Conservation (phyloP, 2,113 vertebrate genomes). For the Engraulis encrasicolus region DNA sequence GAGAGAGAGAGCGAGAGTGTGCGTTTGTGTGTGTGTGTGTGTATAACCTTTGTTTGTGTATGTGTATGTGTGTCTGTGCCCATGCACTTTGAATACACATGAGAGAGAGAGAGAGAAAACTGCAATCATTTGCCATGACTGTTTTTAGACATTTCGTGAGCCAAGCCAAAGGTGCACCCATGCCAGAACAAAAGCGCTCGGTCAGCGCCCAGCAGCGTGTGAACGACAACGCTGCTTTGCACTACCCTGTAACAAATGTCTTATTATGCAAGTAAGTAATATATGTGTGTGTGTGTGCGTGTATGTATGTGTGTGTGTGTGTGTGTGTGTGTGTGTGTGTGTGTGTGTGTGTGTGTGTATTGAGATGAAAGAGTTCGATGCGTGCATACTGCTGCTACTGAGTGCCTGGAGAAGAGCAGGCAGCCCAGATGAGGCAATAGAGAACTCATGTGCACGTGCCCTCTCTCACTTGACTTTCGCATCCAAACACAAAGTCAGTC, state of each 20-base stretch:
- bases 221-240: not conserved
- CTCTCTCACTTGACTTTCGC: not conserved
- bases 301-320: too few species aligned
- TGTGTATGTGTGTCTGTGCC: too few species aligned
- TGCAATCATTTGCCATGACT: not conserved
- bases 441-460: conserved; percentile 2
- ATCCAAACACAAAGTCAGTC: not conserved
- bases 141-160: not conserved
- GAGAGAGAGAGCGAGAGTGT: too few species aligned
- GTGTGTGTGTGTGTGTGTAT: too few species aligned
- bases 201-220: not conserved
- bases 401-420: not conserved
- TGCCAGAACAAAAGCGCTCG: not conserved
- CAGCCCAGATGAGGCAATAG: not conserved
- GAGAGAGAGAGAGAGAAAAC: not conserved
- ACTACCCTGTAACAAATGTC: not conserved
- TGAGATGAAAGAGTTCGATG: not conserved
- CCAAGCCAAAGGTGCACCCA: not conserved
- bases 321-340: too few species aligned
- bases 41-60: not conserved
- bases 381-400: too few species aligned
- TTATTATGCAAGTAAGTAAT: not conserved
- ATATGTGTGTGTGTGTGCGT: not conserved
- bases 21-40: too few species aligned
- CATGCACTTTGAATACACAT: not conserved